These are phyloP conservation scores for Podarcis cretensis DNA, from an alignment of 2,113 vertebrate species.

Conservation along the genomic window DNA sequence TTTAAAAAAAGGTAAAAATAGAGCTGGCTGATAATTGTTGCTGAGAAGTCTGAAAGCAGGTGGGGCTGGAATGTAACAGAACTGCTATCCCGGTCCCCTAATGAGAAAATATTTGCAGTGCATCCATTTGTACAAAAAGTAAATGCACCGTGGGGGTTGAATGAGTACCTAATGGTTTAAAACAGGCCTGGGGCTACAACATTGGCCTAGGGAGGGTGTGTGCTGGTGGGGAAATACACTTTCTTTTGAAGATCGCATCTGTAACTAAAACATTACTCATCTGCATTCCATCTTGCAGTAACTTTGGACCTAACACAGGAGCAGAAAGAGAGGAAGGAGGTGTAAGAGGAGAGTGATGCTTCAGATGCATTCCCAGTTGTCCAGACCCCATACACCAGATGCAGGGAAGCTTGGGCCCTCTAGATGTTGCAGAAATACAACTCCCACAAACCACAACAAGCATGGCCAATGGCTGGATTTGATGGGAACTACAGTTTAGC, in stretches of 20 bases:
- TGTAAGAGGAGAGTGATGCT: neutral
- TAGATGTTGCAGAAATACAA: no score
- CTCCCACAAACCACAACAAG: no score
- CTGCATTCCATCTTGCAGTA: neutral
- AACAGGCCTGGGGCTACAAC: neutral
- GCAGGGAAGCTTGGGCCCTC: no score
- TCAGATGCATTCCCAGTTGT: neutral
- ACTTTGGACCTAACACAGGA: neutral
- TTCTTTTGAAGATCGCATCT: no score
- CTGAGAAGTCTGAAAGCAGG: neutral
- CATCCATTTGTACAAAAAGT: neutral
- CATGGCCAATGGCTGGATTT: no score
- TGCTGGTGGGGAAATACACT: neutral
- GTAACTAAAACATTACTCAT: neutral
- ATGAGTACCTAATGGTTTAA: neutral
- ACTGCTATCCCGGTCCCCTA: neutral
- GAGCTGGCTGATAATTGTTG: neutral
- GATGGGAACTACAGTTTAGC: no score
- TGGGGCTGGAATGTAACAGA: neutral
- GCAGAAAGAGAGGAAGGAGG: neutral
- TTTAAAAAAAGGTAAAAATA: neutral
- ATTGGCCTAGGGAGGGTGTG: neutral
- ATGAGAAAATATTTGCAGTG: neutral
- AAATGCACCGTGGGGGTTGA: neutral
- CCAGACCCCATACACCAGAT: neutral